Evolutionary conservation across 1,140 invertebrate species (phyloP).

Genomic region (Phthorimaea operculella): DNA sequence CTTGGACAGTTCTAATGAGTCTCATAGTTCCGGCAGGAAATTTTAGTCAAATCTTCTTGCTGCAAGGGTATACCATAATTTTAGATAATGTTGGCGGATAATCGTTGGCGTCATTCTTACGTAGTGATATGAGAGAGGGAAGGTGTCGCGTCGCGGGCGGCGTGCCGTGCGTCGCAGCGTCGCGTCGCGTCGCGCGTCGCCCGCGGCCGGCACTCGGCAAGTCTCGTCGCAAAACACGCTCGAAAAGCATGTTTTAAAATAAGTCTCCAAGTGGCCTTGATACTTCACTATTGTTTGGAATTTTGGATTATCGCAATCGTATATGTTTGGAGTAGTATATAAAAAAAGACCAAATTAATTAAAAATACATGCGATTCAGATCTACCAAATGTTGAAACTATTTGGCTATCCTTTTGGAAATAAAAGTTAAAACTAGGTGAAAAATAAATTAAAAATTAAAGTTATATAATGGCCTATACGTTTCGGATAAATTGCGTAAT

Average conservation of each 20-base stretch:
- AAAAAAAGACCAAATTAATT: constrained; percentile 62
- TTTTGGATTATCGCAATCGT: constrained; percentile 57
- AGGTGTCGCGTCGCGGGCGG: constrained; percentile 14
- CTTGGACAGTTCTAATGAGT: constrained; percentile 42
- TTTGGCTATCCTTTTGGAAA: constrained; percentile 66
- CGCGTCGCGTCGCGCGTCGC: constrained; percentile 12
- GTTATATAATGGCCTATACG: constrained; percentile 63
- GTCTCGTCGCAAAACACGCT: constrained; percentile 42
- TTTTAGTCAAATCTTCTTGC: constrained; percentile 53
- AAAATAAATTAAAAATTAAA: constrained; percentile 43
- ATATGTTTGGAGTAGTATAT: constrained; percentile 63
- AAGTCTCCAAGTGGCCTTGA: constrained; percentile 67
- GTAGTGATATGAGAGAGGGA: constrained; percentile 20
- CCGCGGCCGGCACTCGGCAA: constrained; percentile 15
- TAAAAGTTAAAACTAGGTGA: constrained; percentile 53
- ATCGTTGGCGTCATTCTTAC: constrained; percentile 41
- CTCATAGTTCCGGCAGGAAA: constrained; percentile 58
- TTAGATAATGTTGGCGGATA: constrained; percentile 52
- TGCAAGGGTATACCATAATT: constrained; percentile 62
- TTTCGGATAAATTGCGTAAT: constrained; percentile 63
- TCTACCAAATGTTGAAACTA: constrained; percentile 54
- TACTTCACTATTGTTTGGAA: constrained; percentile 62
- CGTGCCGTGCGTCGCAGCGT: constrained; percentile 12
- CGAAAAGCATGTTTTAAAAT: constrained; percentile 47
- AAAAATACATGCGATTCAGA: constrained; percentile 57